Percentiles rank a stretch among this genome's conserved stretches.
These are phyloP conservation scores for Poeciliopsis retropinna DNA, from an alignment of 2,113 vertebrate species.

Conservation along the genomic window DNA sequence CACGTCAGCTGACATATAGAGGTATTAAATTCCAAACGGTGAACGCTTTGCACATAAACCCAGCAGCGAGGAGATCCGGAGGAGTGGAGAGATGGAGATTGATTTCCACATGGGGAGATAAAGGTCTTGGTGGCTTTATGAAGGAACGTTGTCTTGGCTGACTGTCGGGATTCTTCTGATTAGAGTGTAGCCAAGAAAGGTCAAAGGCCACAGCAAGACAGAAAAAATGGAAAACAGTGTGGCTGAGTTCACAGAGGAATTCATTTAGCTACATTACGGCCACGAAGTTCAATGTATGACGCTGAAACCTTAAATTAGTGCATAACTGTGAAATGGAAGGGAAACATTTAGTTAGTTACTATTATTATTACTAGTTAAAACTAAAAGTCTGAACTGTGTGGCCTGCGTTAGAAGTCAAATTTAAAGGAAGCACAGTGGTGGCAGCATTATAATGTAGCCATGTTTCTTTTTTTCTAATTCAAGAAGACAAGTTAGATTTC, in stretches of 20 bases:
- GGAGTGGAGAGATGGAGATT: conserved; percentile 21
- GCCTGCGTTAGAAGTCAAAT: background rate
- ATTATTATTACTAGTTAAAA: too few species aligned
- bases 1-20: conserved; percentile 49
- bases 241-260: background rate
- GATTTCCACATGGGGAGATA: conserved; percentile 2
- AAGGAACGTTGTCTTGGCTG: too few species aligned
- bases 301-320: background rate
- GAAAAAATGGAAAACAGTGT: background rate
- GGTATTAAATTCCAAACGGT: conserved; percentile 48
- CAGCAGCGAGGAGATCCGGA: background rate
- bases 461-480: background rate
- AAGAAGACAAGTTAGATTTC: background rate
- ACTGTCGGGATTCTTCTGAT: too few species aligned
- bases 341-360: background rate
- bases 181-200: background rate
- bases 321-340: background rate
- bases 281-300: background rate
- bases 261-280: background rate
- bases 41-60: conserved; percentile 51
- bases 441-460: background rate
- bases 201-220: background rate
- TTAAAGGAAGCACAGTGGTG: too few species aligned
- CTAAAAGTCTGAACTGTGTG: too few species aligned
- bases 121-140: too few species aligned